Evolutionary conservation across 2,888 invertebrate species (phyloP), one percentile per base, ranked within the genome.

Genomic region (Eupithecia vulgata): DNA sequence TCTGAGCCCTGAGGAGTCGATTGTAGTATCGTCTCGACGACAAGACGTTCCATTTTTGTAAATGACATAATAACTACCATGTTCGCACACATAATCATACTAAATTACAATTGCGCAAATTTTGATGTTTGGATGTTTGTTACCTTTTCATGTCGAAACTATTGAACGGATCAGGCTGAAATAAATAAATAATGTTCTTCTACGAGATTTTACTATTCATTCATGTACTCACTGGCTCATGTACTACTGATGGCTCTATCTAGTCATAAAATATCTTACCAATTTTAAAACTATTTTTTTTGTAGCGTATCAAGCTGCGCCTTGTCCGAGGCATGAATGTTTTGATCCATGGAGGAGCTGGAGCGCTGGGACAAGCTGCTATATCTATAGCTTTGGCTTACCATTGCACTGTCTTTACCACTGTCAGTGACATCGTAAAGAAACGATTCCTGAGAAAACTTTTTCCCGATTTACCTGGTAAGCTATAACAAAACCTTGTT

Each of bases 301-400:
- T 65, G 1, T 70, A 88, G 88, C 70, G 67, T 10, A 74, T 86
- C 10, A 85, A 83, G 66, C 64, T 68, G 2, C 40, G 76, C 13
- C 70, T 85, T 4, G 30, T 21, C 5, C 73, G 67, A 5, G 80
- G 80, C 0, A 79, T 75, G 73, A 78, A 48, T 0, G 73, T 91
- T 8, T 61, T 84, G 0, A 75, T 85, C 2, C 84, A 83, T 48
- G 84, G 81, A 65, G 85, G 83, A 0, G 72, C 90, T 0, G 91
- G 92, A 0, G 90, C 90, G 1, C 72, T 92, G 0, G 93, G 92
- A 0, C 92, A 92, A 77, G 93, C 93, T 0, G 78, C 82, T 1
- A 87, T 92, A 21, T 81, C 90, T 1, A 81, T 93, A 3, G 87
- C 87, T 0, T 79, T 92, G 7, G 88, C 85, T 0, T 66, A 81